A percentile compares a stretch with the other conserved stretches of the same genome.
Conservation (phyloP, 2,113 vertebrate species). For the Trinectes maculatus region DNA sequence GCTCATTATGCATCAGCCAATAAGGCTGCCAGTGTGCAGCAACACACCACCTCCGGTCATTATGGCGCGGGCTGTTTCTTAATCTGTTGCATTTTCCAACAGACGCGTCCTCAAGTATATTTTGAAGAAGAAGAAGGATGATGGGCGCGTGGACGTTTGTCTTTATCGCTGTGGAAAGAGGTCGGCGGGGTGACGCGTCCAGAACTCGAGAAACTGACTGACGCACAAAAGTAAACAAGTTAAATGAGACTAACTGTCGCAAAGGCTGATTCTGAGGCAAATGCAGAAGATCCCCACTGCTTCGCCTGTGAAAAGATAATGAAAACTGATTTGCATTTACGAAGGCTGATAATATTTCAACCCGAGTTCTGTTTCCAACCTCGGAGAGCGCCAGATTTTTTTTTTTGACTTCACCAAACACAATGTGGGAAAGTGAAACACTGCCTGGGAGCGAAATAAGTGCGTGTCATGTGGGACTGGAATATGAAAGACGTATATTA, state of each 20-base stretch:
- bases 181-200: too few relatives aligned
- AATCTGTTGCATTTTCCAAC: constrained; percentile 48
- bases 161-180: neutral
- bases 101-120: constrained; percentile 22
- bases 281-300: neutral
- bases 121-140: constrained; percentile 16
- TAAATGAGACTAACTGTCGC: too few relatives aligned
- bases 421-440: constrained; percentile 22
- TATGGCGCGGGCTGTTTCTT: constrained; percentile 39
- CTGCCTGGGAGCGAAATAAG: constrained; percentile 19
- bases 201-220: too few relatives aligned
- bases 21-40: constrained; percentile 62
- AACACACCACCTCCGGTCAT: constrained; percentile 59
- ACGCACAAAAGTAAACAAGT: neutral
- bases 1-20: constrained; percentile 48
- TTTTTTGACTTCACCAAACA: neutral
- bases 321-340: neutral
- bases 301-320: neutral
- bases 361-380: neutral
- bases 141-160: neutral
- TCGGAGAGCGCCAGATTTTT: neutral
- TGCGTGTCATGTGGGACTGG: neutral
- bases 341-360: neutral
- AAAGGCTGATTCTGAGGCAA: too few relatives aligned
- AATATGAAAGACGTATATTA: constrained; percentile 24